Percentiles rank a stretch among this genome's conserved stretches.
phyloP scores from a whole-genome alignment of 1,140 invertebrate species.

The Brachionus manjavacas region DNA sequence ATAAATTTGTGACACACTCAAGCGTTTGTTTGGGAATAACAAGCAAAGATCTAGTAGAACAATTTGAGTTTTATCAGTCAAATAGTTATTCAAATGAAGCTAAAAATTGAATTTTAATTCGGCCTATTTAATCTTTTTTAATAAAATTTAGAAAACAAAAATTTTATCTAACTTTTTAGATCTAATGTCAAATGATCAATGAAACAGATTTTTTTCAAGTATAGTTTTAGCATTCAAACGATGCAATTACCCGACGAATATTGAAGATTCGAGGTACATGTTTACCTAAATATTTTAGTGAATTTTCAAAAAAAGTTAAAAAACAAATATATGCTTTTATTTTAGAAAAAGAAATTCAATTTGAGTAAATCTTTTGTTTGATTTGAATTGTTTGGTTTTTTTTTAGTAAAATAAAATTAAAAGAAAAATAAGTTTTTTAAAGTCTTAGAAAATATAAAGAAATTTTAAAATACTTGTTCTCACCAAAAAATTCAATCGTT shows the following conservation, averaged over 20 bases:
- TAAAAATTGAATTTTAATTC: neutral
- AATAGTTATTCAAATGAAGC: slow-evolving; percentile 6
- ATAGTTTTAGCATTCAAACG: neutral
- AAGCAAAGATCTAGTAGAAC: slow-evolving; percentile 20
- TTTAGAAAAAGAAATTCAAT: neutral
- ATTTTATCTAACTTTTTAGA: neutral
- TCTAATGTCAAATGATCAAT: neutral
- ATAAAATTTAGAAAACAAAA: neutral
- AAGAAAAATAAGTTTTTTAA: neutral
- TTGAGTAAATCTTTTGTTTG: neutral
- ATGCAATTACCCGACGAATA: no score
- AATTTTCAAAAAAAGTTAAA: neutral
- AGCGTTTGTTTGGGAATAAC: neutral
- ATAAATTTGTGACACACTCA: slow-evolving; percentile 36
- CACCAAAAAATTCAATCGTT: neutral
- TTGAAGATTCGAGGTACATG: neutral
- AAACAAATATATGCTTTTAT: neutral
- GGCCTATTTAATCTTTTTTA: neutral
- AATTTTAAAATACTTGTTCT: neutral
- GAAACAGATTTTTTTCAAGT: neutral
- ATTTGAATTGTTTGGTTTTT: neutral
- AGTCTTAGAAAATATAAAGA: neutral
- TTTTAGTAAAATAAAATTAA: neutral
- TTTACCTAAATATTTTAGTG: neutral
- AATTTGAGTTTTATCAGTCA: slow-evolving; percentile 26